Evolutionary conservation across 2,113 vertebrate genomes (phyloP), one percentile per base, ranked within the genome.

Genomic region (Hoplias malabaricus): DNA sequence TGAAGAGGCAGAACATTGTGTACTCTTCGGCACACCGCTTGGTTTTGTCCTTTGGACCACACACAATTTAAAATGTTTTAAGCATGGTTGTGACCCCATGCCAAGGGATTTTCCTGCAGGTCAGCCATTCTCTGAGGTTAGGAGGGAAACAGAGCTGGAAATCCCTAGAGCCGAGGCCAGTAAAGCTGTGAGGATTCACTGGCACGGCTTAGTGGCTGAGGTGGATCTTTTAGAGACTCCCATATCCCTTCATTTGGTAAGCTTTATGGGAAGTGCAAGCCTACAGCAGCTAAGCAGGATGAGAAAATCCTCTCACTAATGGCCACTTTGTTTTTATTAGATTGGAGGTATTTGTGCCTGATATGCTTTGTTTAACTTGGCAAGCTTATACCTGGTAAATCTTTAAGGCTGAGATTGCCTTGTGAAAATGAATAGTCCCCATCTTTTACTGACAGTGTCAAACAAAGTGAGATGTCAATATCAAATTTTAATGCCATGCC

Each of bases 41-140:
- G 40, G 21, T 74, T 38, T 10, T 36, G 14, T 46, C 10, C 34
- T 29, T 65, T 59, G 53, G 63, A 62, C 71, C 69, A 69, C 65
- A 48, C 71, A 63, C n/a, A n/a, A n/a, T 53, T 5, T 27, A 21
- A 59, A 33, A 5, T 25, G 12, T 69, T 75, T 72, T 75, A 66
- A 73, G 25, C 0, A 27, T 23, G 16, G 21, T 74, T 74, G 29
- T 38, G 50, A 79, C 62, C 50, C 29, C 46, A 21, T 46, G 54
- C 78, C 6, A 3, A 59, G 33, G 71, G 66, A 69, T 66, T 75
- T 80, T 80, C 78, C 78, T 80, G 78, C 40, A 31, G 78, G 71
- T 80, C 65, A 61, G 61, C 70, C 19, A 67, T 40, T 16, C n/a
- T 76, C 23, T 10, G 1, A 10, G 11, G 62, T 38, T n/a, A 69